phyloP scores from a whole-genome alignment of 1,140 invertebrate genomes.

The Philotrypesis tridentata region DNA sequence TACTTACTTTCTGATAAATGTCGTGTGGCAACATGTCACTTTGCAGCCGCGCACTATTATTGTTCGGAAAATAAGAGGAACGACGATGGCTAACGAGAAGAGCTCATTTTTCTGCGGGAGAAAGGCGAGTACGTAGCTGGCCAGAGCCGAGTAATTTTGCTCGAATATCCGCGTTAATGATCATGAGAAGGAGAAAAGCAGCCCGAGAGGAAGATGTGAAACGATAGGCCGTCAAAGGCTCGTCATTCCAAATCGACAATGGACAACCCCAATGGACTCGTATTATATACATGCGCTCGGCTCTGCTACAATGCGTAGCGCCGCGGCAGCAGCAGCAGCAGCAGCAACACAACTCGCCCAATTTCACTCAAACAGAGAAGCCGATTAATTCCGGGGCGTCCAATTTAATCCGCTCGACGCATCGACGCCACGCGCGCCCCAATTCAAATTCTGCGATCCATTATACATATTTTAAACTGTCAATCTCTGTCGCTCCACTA shows the following conservation, averaged over 20 bases:
- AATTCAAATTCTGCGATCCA: slow-evolving; percentile 61
- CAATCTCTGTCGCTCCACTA: slow-evolving; percentile 67
- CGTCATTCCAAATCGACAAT: not conserved
- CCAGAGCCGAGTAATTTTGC: not conserved
- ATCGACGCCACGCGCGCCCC: slow-evolving; percentile 38
- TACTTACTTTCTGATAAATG: too few relatives aligned
- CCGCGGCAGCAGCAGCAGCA: not conserved
- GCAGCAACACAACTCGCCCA: slow-evolving; percentile 62
- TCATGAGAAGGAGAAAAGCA: not conserved
- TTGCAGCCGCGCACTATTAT: too few relatives aligned
- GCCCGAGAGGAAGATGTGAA: slow-evolving; percentile 1
- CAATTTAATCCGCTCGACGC: slow-evolving; percentile 70
- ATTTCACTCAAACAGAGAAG: slow-evolving; percentile 75
- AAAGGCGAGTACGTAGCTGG: too few relatives aligned
- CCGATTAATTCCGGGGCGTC: slow-evolving; percentile 73
- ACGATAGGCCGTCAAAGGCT: not conserved
- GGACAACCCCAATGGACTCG: not conserved
- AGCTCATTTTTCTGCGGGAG: slow-evolving; percentile 19
- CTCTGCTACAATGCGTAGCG: not conserved
- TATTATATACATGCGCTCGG: not conserved
- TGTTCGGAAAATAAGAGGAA: too few relatives aligned
- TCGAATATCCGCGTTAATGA: slow-evolving; percentile 16
- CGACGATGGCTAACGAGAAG: not conserved
- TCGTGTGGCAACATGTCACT: too few relatives aligned
- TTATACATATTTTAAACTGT: slow-evolving; percentile 75